Evolutionary conservation across 2,888 invertebrate species (phyloP).

Genomic region (Clanis bilineata): DNA sequence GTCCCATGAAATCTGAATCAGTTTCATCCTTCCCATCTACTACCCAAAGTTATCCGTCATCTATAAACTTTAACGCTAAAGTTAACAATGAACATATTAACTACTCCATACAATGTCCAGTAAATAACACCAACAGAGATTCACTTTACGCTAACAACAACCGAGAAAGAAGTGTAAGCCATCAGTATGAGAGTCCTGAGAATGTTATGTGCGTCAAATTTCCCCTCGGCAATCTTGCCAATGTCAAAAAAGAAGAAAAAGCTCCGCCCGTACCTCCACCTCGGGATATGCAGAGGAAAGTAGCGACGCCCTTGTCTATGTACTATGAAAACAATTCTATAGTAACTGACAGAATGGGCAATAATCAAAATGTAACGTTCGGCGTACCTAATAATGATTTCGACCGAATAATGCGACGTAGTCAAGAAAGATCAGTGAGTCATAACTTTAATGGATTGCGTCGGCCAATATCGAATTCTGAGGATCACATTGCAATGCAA

Average conservation of each 20-base stretch:
- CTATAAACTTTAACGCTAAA: conserved; percentile 80
- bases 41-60: conserved; percentile 77
- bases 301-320: conserved; percentile 76
- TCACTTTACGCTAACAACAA: conserved; percentile 64
- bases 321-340: conserved; percentile 71
- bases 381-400: conserved; percentile 76
- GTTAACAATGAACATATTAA: conserved; percentile 80
- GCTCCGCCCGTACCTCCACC: conserved; percentile 91
- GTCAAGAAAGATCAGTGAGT: conserved; percentile 67
- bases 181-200: conserved; percentile 65
- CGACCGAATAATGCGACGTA: conserved; percentile 74
- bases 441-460: conserved; percentile 75
- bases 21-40: conserved; percentile 79
- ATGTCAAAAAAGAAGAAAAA: conserved; percentile 69
- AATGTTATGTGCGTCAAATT: conserved; percentile 77
- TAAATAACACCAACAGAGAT: conserved; percentile 63
- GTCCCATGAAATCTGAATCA: conserved; percentile 74
- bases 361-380: conserved; percentile 54
- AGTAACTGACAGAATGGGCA: conserved; percentile 55
- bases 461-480: conserved; percentile 75
- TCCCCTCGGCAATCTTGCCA: conserved; percentile 74
- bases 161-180: conserved; percentile 61
- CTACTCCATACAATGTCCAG: conserved; percentile 72
- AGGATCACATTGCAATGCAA: conserved; percentile 79
- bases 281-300: conserved; percentile 86